phyloP scores from a whole-genome alignment of 92 coral and sea anemone genomes.

The Epizoanthus illoricatus region DNA sequence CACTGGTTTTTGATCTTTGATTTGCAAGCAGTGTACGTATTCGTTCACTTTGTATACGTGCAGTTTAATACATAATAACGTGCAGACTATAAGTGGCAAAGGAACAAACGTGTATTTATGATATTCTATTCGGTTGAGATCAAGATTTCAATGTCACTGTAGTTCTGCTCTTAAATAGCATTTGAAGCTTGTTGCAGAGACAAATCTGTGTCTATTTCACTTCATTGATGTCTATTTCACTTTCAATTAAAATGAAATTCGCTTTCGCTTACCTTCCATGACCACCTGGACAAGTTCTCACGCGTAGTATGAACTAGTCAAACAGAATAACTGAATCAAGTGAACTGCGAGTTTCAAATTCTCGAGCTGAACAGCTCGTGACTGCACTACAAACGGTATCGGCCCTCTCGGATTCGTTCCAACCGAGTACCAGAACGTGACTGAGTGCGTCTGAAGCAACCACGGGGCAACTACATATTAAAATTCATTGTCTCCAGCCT shows the following conservation, averaged over 20 bases:
- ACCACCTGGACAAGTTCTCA: background rate
- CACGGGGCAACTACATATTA: conserved; percentile 18
- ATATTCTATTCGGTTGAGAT: background rate
- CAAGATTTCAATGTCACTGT: too few species aligned
- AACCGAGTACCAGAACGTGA: background rate
- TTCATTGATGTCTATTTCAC: conserved; percentile 13
- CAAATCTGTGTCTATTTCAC: background rate
- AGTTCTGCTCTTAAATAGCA: too few species aligned
- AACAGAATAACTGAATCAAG: background rate
- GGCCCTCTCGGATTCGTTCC: background rate
- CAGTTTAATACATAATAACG: background rate
- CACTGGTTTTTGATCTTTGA: conserved; percentile 14
- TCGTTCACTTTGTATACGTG: background rate
- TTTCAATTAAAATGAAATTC: background rate
- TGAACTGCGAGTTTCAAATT: conserved; percentile 12
- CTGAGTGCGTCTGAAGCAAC: conserved; percentile 3
- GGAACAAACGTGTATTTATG: background rate
- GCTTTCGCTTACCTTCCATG: conserved; percentile 33
- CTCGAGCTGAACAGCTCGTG: conserved; percentile 1
- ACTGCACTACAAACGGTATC: conserved; percentile 18
- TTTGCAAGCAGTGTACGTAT: background rate
- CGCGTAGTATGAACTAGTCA: background rate
- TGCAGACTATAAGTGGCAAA: background rate
- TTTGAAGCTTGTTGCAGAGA: background rate
- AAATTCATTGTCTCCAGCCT: conserved; percentile 23